Evolutionary conservation across 1,140 invertebrate species (phyloP).

Genomic region (Colletes gigas): DNA sequence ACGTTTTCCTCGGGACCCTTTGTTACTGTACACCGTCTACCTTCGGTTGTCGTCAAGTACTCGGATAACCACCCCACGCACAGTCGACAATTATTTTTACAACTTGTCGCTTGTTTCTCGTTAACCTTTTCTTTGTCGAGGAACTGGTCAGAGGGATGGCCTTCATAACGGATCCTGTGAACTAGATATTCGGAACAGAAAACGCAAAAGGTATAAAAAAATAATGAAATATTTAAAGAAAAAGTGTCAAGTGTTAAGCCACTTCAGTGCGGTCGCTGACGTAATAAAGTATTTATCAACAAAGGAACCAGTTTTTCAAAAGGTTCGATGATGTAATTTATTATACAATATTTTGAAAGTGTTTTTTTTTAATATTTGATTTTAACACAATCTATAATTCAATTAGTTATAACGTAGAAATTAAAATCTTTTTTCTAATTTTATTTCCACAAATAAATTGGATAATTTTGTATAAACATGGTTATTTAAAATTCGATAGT

Average conservation of each 20-base stretch:
- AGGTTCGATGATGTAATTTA: not conserved
- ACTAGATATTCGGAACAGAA: not conserved
- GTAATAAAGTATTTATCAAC: not conserved
- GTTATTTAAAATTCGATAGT: no score
- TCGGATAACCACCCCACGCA: no score
- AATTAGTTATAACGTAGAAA: no score
- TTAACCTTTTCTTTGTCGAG: not conserved
- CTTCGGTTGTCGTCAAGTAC: not conserved
- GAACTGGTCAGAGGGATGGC: no score
- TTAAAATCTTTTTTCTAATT: no score
- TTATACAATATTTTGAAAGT: no score
- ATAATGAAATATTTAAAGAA: not conserved
- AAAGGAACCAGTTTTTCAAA: not conserved
- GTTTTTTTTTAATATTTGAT: no score
- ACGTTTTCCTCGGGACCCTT: not conserved
- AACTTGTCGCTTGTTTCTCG: not conserved
- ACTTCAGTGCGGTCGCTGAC: not conserved
- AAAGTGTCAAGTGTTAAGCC: not conserved
- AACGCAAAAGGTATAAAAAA: not conserved
- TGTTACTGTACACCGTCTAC: not conserved
- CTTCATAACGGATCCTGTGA: not conserved
- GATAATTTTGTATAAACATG: no score
- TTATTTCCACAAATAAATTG: no score
- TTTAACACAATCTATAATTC: no score
- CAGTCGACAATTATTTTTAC: conserved; percentile 3